These are phyloP conservation scores for Thymelicus acteon DNA, from an alignment of 2,888 invertebrate species.

Conservation along the genomic window DNA sequence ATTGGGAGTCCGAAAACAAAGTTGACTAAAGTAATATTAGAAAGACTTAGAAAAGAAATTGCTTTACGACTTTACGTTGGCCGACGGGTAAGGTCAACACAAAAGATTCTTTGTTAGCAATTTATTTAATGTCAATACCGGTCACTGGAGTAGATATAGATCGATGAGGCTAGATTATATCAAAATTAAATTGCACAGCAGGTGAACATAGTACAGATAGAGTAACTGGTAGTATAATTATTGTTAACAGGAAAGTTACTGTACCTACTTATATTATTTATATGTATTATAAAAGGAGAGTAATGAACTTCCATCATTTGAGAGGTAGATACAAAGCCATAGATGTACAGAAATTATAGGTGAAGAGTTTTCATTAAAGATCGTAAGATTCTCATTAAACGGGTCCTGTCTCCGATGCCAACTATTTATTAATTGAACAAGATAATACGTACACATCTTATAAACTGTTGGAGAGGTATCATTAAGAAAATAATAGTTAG, in stretches of 20 bases:
- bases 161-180: slow-evolving; percentile 65
- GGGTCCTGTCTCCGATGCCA: background rate
- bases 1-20: slow-evolving; percentile 25
- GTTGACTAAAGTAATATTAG: slow-evolving; percentile 21
- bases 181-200: slow-evolving; percentile 75
- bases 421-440: background rate
- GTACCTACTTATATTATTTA: too few relatives aligned
- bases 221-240: slow-evolving; percentile 49
- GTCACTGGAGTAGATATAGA: slow-evolving; percentile 71
- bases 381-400: too few relatives aligned
- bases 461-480: background rate
- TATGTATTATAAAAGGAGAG: too few relatives aligned
- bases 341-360: too few relatives aligned
- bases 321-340: too few relatives aligned
- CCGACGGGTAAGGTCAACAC: slow-evolving; percentile 48
- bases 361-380: too few relatives aligned
- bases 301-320: too few relatives aligned
- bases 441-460: background rate
- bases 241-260: background rate
- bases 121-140: slow-evolving; percentile 63
- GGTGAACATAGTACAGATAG: slow-evolving; percentile 53
- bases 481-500: slow-evolving; percentile 1
- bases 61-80: slow-evolving; percentile 48
- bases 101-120: slow-evolving; percentile 64
- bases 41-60: slow-evolving; percentile 26